Conservation (phyloP, 2,888 invertebrate species). For the Congeria kusceri region DNA sequence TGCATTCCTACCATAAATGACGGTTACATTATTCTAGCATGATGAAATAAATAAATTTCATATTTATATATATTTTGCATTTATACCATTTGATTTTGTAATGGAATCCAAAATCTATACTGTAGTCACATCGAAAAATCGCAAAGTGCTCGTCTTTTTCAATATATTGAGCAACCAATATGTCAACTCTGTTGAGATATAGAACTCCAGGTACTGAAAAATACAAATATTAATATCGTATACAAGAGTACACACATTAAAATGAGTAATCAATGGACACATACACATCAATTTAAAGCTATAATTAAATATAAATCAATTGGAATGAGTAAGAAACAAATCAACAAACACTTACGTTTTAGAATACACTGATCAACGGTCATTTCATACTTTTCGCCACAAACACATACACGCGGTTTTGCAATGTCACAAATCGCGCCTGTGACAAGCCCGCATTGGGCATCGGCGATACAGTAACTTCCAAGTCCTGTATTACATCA, state of each 20-base stretch:
- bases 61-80: neutral
- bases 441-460: neutral
- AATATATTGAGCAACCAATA: conserved; percentile 2
- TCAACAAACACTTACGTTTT: neutral
- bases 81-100: conserved; percentile 31
- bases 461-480: neutral
- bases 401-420: neutral
- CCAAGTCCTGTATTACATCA: neutral
- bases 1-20: too few species aligned
- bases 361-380: neutral
- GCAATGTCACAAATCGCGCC: conserved; percentile 3
- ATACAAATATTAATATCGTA: neutral
- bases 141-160: conserved; percentile 9
- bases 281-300: too few species aligned
- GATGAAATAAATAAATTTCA: too few species aligned
- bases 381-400: neutral
- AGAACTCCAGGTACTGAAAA: conserved; percentile 2
- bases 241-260: too few species aligned
- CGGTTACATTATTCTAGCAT: too few species aligned
- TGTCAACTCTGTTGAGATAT: neutral
- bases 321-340: too few species aligned
- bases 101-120: neutral
- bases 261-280: too few species aligned
- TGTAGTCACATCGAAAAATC: conserved; percentile 21
- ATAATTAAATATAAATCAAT: too few species aligned